A percentile compares a stretch with the other conserved stretches of the same genome.
Evolutionary conservation across 1,140 invertebrate species (phyloP).

Genomic region (Drosophila bocqueti): DNA sequence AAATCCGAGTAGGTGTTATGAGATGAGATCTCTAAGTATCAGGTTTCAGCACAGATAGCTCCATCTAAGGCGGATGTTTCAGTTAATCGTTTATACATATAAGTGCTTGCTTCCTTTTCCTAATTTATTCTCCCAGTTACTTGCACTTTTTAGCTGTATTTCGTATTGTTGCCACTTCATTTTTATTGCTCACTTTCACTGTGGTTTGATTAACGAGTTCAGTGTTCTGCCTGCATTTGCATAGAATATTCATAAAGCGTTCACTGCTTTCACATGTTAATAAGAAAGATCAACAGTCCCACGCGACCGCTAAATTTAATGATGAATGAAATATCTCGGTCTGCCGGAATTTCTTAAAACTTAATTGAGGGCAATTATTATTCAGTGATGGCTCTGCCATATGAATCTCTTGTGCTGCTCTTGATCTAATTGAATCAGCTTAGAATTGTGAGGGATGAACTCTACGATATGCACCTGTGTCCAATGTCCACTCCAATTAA

Average conservation of each 20-base stretch:
- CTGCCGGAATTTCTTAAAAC: conserved; percentile 17
- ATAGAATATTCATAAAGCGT: conserved; percentile 30
- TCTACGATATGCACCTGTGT: conserved; percentile 28
- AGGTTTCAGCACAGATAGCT: neutral
- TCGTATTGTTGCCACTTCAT: neutral
- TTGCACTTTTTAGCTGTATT: conserved; percentile 9
- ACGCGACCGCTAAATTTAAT: conserved; percentile 58
- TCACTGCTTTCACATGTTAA: conserved; percentile 23
- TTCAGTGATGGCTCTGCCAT: conserved; percentile 25
- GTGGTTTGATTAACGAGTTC: conserved; percentile 15
- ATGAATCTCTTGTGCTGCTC: conserved; percentile 38
- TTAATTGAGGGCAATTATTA: conserved; percentile 76
- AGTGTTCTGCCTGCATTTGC: conserved; percentile 35
- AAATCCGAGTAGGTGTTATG: conserved; percentile 25
- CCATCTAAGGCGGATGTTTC: neutral
- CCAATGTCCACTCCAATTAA: conserved; percentile 46
- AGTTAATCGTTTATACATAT: neutral
- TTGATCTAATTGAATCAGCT: conserved; percentile 65
- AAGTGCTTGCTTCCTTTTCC: neutral
- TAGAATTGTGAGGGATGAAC: conserved; percentile 27
- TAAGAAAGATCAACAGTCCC: conserved; percentile 31
- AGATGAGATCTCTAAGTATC: conserved; percentile 7
- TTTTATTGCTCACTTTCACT: conserved; percentile 9
- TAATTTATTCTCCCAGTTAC: neutral
- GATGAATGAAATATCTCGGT: conserved; percentile 38